Conservation (phyloP, 2,888 invertebrate genomes). For the Mechanitis messenoides region DNA sequence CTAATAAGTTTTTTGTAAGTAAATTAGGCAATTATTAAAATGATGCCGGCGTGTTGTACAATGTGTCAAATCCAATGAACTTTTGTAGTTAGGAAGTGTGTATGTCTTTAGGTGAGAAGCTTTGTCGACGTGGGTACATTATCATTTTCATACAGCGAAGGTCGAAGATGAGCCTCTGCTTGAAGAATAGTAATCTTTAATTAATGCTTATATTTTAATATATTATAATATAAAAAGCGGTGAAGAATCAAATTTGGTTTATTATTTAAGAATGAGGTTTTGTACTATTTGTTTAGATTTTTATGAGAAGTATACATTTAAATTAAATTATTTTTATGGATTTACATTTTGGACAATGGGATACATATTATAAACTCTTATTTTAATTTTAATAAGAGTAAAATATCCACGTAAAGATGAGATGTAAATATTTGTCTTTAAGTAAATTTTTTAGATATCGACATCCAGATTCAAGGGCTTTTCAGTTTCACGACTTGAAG, state of each 20-base stretch:
- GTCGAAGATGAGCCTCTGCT: conserved; percentile 30
- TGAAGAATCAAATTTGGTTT: not conserved
- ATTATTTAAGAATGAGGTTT: not conserved
- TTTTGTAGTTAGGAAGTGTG: conserved; percentile 43
- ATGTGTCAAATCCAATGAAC: conserved; percentile 32
- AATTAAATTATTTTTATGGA: no score
- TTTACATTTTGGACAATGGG: no score
- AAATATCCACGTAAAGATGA: no score
- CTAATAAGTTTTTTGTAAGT: conserved; percentile 29
- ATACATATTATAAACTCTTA: no score
- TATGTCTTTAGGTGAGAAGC: conserved; percentile 25
- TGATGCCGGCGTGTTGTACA: conserved; percentile 20
- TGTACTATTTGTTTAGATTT: no score
- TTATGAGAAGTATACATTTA: no score
- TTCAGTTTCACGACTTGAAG: no score
- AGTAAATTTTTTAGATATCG: no score
- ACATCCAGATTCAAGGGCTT: no score
- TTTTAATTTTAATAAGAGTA: no score
- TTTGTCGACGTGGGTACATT: conserved; percentile 16
- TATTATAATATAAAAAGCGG: conserved; percentile 11
- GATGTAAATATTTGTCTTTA: no score
- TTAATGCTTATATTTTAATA: conserved; percentile 14
- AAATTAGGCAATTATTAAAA: conserved; percentile 30
- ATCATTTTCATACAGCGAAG: conserved; percentile 31
- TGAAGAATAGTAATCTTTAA: conserved; percentile 22